Evolutionary conservation across 2,888 invertebrate species (phyloP).

Genomic region (Ashinkailepas kermadecensis): DNA sequence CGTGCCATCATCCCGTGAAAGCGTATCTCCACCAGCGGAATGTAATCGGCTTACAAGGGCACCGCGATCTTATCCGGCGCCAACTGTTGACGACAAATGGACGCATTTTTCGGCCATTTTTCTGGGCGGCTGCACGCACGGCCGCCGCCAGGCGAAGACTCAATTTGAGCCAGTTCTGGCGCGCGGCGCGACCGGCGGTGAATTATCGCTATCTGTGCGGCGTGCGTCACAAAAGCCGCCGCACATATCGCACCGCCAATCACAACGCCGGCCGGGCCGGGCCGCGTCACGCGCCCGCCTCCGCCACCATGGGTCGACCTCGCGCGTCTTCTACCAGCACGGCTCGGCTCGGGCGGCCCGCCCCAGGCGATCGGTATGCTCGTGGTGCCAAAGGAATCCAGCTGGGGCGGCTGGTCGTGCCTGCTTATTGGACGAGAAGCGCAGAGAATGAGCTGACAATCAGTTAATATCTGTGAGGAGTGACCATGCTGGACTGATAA

Average conservation of each 20-base stretch:
- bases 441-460: too few species aligned
- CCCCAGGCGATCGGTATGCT: too few species aligned
- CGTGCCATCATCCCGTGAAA: neutral
- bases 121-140: neutral
- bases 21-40: neutral
- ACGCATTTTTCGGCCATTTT: neutral
- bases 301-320: neutral
- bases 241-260: neutral
- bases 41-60: neutral
- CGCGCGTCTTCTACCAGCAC: neutral
- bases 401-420: too few species aligned
- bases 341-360: too few species aligned
- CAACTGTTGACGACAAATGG: neutral
- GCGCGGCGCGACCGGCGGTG: neutral
- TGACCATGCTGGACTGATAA: too few species aligned
- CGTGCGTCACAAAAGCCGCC: neutral
- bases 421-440: too few species aligned
- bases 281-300: neutral
- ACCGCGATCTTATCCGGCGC: neutral
- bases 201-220: neutral
- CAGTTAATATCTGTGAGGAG: too few species aligned
- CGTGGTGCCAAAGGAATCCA: too few species aligned
- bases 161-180: conserved; percentile 12
- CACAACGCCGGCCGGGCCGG: neutral
- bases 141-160: neutral